These are phyloP conservation scores for Drosophila takahashii DNA, from an alignment of 1,140 invertebrate species.

Conservation along the genomic window DNA sequence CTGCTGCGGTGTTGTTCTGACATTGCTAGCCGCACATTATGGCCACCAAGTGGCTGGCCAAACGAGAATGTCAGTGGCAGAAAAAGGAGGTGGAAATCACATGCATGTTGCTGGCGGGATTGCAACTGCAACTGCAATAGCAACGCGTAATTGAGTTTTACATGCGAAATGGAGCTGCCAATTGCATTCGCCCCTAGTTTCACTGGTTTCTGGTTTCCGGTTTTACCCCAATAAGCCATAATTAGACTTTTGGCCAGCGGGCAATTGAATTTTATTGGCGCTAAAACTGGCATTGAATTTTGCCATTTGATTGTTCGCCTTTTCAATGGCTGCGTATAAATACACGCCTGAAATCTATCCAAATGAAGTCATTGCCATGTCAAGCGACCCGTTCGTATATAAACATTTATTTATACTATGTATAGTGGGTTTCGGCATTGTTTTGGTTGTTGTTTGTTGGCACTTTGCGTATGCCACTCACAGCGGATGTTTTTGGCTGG, in stretches of 20 bases:
- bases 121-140: constrained; percentile 27
- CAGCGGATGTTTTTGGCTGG: constrained; percentile 60
- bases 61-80: constrained; percentile 35
- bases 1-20: constrained; percentile 13
- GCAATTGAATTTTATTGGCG: constrained; percentile 54
- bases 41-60: constrained; percentile 61
- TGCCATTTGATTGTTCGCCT: constrained; percentile 42
- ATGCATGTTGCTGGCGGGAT: constrained; percentile 15
- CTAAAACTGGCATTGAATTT: constrained; percentile 1
- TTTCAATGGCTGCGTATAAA: constrained; percentile 38
- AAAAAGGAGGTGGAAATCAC: constrained; percentile 3
- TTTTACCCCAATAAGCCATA: constrained; percentile 15
- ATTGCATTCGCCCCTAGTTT: constrained; percentile 6
- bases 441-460: constrained; percentile 8
- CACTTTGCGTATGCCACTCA: constrained; percentile 63
- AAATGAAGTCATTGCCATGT: constrained; percentile 70
- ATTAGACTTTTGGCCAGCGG: constrained; percentile 27
- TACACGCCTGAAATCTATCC: constrained; percentile 22
- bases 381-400: constrained; percentile 19
- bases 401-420: constrained; percentile 9
- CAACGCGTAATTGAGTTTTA: constrained; percentile 67
- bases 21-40: constrained; percentile 50
- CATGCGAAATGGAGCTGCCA: constrained; percentile 20
- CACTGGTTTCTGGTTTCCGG: background rate
- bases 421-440: constrained; percentile 29